phyloP scores from a whole-genome alignment of 2,113 vertebrate species.

The Carollia perspicillata region DNA sequence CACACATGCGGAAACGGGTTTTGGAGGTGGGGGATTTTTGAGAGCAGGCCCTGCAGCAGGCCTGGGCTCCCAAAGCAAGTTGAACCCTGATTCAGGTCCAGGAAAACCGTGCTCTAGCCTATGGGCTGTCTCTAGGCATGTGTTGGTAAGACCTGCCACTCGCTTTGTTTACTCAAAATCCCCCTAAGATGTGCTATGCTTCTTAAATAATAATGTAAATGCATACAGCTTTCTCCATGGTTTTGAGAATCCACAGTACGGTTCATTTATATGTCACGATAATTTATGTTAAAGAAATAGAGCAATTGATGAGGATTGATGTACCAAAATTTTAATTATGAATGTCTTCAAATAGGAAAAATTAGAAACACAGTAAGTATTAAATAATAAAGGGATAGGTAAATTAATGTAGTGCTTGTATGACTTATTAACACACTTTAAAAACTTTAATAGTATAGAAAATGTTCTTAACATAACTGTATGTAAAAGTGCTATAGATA shows the following conservation, averaged over 20 bases:
- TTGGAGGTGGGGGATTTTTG: neutral
- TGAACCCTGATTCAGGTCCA: neutral
- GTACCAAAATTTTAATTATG: neutral
- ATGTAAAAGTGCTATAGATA: neutral
- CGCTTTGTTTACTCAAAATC: neutral
- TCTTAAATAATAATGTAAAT: neutral
- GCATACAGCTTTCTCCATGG: neutral
- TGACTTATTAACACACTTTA: neutral
- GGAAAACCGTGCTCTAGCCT: neutral
- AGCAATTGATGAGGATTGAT: neutral
- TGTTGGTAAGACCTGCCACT: neutral
- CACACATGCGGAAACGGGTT: neutral
- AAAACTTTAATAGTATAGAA: neutral
- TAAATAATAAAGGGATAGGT: neutral
- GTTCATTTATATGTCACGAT: neutral
- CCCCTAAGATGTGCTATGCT: neutral
- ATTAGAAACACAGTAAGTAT: neutral
- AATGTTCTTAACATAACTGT: neutral
- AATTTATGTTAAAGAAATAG: conserved; percentile 12
- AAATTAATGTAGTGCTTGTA: neutral
- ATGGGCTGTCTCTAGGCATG: neutral
- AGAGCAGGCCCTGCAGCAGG: neutral
- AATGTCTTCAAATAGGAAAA: neutral
- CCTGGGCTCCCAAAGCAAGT: neutral
- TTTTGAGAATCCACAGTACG: neutral